These are phyloP conservation scores for Meles meles DNA, from an alignment of 2,113 vertebrate species.

Conservation along the genomic window DNA sequence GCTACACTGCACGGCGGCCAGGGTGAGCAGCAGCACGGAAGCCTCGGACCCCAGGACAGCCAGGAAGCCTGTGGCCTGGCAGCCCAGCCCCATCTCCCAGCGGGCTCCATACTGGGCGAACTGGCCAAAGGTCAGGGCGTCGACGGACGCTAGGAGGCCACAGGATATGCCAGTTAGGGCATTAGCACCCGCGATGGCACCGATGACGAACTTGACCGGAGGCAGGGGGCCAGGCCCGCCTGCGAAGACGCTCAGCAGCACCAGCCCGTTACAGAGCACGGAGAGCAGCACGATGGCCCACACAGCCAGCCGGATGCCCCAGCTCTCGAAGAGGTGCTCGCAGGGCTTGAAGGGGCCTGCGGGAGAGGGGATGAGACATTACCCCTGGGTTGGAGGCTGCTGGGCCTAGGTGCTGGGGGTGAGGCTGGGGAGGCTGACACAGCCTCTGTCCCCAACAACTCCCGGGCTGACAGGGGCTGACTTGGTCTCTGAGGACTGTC, in stretches of 20 bases:
- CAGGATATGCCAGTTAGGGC: slow-evolving; percentile 89
- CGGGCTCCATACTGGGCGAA: slow-evolving; percentile 89
- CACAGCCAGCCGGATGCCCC: slow-evolving; percentile 92
- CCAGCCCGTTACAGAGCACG: slow-evolving; percentile 88
- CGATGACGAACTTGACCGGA: slow-evolving; percentile 90
- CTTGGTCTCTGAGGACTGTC: background rate
- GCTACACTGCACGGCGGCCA: slow-evolving; percentile 92
- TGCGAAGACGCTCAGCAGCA: slow-evolving; percentile 88
- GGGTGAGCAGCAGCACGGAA: slow-evolving; percentile 89
- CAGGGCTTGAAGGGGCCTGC: slow-evolving; percentile 97
- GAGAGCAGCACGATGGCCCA: slow-evolving; percentile 91
- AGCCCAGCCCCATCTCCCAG: slow-evolving; percentile 91
- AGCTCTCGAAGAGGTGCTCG: slow-evolving; percentile 93
- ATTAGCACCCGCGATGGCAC: slow-evolving; percentile 92
- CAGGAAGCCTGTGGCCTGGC: slow-evolving; percentile 92
- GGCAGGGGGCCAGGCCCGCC: slow-evolving; percentile 86
- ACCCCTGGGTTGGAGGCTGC: no score
- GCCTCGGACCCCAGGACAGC: slow-evolving; percentile 92
- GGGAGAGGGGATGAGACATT: slow-evolving; percentile 35
- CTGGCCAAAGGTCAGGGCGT: slow-evolving; percentile 89
- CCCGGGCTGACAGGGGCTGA: no score
- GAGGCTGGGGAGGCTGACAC: background rate
- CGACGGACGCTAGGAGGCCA: slow-evolving; percentile 89
- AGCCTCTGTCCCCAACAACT: background rate
- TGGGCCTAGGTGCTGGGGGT: background rate